Evolutionary conservation across 2,888 invertebrate species (phyloP).

Genomic region (Phortica magna): DNA sequence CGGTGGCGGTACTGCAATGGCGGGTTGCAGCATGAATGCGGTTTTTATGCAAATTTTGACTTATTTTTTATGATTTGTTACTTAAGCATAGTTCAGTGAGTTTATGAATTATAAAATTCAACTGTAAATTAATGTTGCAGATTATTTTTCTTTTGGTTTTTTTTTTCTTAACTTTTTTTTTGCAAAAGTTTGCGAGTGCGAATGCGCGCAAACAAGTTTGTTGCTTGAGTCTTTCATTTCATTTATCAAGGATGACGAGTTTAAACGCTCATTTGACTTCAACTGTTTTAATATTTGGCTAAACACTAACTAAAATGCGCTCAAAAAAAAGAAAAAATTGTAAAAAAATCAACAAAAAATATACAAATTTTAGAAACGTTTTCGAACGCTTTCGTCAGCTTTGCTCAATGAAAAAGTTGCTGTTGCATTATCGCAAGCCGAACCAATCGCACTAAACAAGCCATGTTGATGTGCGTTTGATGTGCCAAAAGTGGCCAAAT

Average conservation of each 20-base stretch:
- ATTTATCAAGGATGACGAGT: slow-evolving; percentile 9
- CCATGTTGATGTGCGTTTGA: neutral
- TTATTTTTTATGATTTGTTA: slow-evolving; percentile 33
- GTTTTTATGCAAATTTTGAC: slow-evolving; percentile 68
- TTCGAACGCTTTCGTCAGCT: no score
- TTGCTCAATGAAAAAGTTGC: no score
- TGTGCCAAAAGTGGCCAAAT: neutral
- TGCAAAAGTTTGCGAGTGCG: neutral
- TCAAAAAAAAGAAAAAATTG: neutral
- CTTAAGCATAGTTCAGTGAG: slow-evolving; percentile 37
- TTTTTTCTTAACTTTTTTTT: neutral
- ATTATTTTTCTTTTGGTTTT: slow-evolving; percentile 5
- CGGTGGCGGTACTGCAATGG: slow-evolving; percentile 50
- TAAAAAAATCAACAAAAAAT: neutral
- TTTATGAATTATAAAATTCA: slow-evolving; percentile 49
- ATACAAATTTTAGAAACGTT: neutral
- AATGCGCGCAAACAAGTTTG: slow-evolving; percentile 8
- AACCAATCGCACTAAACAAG: neutral
- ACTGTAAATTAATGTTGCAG: slow-evolving; percentile 27
- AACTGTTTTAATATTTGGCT: neutral
- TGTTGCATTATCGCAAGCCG: neutral
- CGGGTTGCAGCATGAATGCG: slow-evolving; percentile 57
- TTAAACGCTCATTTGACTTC: neutral
- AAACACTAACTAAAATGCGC: neutral
- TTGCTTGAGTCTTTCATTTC: slow-evolving; percentile 19